A percentile compares a stretch with the other conserved stretches of the same genome.
Conservation (phyloP, 1,140 invertebrate genomes). For the Pseudomyrmex cubaensis region DNA sequence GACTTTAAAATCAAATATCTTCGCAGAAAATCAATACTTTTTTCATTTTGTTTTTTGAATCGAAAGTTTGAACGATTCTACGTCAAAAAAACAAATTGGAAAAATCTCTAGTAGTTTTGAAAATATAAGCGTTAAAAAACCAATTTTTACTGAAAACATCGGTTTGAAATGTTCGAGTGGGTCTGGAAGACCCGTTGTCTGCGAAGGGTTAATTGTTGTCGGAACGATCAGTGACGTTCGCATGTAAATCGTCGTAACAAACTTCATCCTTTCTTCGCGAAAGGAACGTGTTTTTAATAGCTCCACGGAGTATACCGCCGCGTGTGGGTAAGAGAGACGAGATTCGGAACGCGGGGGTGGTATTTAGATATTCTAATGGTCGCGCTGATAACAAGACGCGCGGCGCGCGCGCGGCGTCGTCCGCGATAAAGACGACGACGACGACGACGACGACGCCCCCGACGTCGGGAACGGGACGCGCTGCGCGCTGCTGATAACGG, state of each 20-base stretch:
- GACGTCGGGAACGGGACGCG: slow-evolving; percentile 80
- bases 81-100: too few relatives aligned
- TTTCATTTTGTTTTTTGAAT: too few relatives aligned
- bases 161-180: too few relatives aligned
- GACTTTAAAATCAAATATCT: too few relatives aligned
- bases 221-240: neutral
- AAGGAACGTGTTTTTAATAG: neutral
- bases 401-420: slow-evolving; percentile 65
- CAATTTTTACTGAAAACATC: too few relatives aligned
- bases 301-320: neutral
- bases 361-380: slow-evolving; percentile 86
- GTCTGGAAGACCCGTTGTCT: too few relatives aligned
- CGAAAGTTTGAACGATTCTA: too few relatives aligned
- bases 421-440: slow-evolving; percentile 83
- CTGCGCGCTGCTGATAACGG: slow-evolving; percentile 83
- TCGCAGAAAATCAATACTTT: too few relatives aligned
- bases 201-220: neutral
- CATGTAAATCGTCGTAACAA: neutral
- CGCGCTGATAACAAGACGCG: slow-evolving; percentile 83
- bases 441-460: slow-evolving; percentile 59
- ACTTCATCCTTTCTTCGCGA: neutral
- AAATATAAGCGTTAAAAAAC: too few relatives aligned
- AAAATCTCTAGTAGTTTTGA: too few relatives aligned
- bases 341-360: slow-evolving; percentile 77
- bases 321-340: neutral